Percentiles rank a stretch among this genome's conserved stretches.
Conservation (phyloP, 2,888 invertebrate genomes). For the Oeneis ivallda region DNA sequence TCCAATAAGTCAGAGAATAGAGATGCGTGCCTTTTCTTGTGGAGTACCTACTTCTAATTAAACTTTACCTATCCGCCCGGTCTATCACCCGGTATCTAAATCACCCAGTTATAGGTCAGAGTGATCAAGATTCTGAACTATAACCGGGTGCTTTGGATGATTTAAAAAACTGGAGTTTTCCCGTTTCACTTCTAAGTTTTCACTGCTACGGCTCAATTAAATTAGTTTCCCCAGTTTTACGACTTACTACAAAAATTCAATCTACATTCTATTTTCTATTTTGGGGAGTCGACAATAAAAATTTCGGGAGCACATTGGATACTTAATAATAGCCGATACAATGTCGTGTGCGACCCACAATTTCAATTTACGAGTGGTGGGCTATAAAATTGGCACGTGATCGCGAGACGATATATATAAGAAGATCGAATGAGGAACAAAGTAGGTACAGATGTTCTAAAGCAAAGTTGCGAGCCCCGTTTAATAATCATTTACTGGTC, state of each 20-base stretch:
- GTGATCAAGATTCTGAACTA: too few relatives aligned
- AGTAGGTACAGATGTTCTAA: not conserved
- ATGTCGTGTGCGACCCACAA: conserved; percentile 60
- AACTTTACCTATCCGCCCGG: too few relatives aligned
- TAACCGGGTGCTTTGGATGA: too few relatives aligned
- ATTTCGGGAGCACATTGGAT: conserved; percentile 31
- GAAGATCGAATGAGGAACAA: conserved; percentile 40
- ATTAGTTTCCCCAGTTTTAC: not conserved
- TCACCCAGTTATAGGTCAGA: too few relatives aligned
- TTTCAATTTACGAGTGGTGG: conserved; percentile 76
- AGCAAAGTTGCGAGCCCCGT: too few relatives aligned
- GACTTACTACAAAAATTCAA: conserved; percentile 16
- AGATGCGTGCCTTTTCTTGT: too few relatives aligned
- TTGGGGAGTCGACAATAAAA: conserved; percentile 15
- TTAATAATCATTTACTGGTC: too few relatives aligned
- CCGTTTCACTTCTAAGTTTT: too few relatives aligned
- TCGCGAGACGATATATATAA: conserved; percentile 73
- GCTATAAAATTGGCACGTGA: conserved; percentile 80
- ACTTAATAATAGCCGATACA: conserved; percentile 42
- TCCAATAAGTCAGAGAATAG: too few relatives aligned
- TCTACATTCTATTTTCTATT: conserved; percentile 17
- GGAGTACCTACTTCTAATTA: too few relatives aligned
- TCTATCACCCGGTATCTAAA: too few relatives aligned
- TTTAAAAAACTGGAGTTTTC: too few relatives aligned
- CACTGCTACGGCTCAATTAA: not conserved